phyloP scores from a whole-genome alignment of 64 coral and sea anemone genomes.

The Dendrophyllia cribrosa region DNA sequence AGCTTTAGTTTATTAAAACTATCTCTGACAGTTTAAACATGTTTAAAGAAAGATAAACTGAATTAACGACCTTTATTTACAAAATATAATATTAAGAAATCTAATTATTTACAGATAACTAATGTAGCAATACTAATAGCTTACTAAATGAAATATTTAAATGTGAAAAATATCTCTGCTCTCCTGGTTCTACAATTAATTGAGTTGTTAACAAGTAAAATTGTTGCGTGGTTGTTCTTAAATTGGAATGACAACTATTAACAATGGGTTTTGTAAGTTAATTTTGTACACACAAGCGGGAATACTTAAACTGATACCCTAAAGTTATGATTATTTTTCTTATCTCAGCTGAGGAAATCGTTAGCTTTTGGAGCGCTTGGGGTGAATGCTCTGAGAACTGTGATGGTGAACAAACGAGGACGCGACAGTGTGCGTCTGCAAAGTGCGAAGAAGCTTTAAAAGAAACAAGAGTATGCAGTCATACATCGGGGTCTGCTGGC shows the following conservation, averaged over 20 bases:
- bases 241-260: neutral
- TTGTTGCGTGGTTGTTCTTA: neutral
- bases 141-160: too few species aligned
- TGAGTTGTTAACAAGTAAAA: neutral
- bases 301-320: neutral
- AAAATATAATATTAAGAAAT: too few species aligned
- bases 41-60: too few species aligned
- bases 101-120: too few species aligned
- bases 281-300: neutral
- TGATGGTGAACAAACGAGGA: slow-evolving; percentile 42
- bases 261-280: neutral
- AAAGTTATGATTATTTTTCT: neutral
- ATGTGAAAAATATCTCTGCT: neutral
- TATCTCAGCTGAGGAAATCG: neutral
- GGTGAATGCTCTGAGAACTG: slow-evolving; percentile 21
- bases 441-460: neutral
- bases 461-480: slow-evolving; percentile 28
- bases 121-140: too few species aligned
- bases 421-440: neutral
- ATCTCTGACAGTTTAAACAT: too few species aligned
- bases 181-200: neutral
- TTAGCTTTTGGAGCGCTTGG: slow-evolving; percentile 29
- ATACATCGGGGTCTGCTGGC: neutral
- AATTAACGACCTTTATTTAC: too few species aligned
- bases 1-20: too few species aligned